These are phyloP conservation scores for Amitus sp. DNA, from an alignment of 2,888 invertebrate genomes.

Conservation along the genomic window DNA sequence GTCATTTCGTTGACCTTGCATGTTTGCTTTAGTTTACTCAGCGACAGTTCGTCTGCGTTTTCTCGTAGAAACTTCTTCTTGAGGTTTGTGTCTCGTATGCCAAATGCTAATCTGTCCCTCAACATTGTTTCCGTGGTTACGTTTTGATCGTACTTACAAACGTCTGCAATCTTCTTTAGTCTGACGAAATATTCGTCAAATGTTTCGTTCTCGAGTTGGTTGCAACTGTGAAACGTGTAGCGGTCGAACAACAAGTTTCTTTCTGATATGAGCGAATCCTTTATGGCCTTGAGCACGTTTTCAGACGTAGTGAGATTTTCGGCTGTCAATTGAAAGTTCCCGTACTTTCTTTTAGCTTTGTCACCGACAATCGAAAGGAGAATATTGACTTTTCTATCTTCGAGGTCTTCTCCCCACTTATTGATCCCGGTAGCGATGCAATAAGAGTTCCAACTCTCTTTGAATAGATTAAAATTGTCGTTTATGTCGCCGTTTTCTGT, in stretches of 20 bases:
- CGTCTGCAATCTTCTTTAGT: slow-evolving; percentile 5
- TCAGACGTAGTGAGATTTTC: background rate
- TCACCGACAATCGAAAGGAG: slow-evolving; percentile 6
- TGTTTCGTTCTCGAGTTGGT: slow-evolving; percentile 5
- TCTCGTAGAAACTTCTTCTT: slow-evolving; percentile 14
- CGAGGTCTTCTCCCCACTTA: slow-evolving; percentile 3
- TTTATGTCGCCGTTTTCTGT: slow-evolving; percentile 10
- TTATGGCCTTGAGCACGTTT: slow-evolving; percentile 3
- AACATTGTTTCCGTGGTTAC: slow-evolving; percentile 11
- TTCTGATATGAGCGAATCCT: slow-evolving; percentile 5
- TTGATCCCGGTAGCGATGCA: slow-evolving; percentile 6
- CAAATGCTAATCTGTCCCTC: slow-evolving; percentile 9
- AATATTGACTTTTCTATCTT: slow-evolving; percentile 9
- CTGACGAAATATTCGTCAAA: slow-evolving; percentile 6
- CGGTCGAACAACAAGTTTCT: slow-evolving; percentile 11
- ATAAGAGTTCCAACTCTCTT: slow-evolving; percentile 7
- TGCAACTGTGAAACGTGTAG: slow-evolving; percentile 8
- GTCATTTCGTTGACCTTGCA: slow-evolving; percentile 11
- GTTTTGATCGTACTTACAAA: slow-evolving; percentile 10
- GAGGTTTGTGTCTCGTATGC: slow-evolving; percentile 6
- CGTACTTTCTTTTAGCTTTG: slow-evolving; percentile 14
- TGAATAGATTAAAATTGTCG: slow-evolving; percentile 14
- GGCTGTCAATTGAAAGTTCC: slow-evolving; percentile 9
- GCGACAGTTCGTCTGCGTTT: background rate
- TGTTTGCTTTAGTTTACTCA: background rate